These are phyloP conservation scores for Pelosia muscerda DNA, from an alignment of 2,888 invertebrate genomes.

Conservation along the genomic window DNA sequence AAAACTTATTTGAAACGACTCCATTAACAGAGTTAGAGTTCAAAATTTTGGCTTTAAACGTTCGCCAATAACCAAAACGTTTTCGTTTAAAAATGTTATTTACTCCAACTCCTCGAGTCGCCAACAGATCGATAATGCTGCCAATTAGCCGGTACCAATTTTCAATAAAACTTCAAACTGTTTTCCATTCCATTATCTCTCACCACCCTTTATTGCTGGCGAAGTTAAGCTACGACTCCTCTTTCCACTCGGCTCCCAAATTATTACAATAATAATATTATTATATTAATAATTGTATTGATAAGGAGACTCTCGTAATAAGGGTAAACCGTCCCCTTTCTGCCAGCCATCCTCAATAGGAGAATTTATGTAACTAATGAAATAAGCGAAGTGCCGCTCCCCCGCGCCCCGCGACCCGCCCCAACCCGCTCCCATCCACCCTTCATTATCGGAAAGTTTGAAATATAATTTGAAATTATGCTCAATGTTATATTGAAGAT, in stretches of 20 bases:
- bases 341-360: slow-evolving; percentile 86
- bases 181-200: slow-evolving; percentile 87
- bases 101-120: slow-evolving; percentile 67
- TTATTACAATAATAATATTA: slow-evolving; percentile 87
- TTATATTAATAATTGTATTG: slow-evolving; percentile 88
- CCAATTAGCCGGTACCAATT: slow-evolving; percentile 86
- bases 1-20: slow-evolving; percentile 55
- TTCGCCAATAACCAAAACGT: slow-evolving; percentile 54
- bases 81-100: slow-evolving; percentile 69
- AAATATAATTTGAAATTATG: slow-evolving; percentile 88
- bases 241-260: slow-evolving; percentile 81
- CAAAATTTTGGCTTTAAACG: slow-evolving; percentile 50
- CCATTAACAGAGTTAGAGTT: slow-evolving; percentile 57
- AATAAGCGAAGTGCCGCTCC: slow-evolving; percentile 84
- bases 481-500: slow-evolving; percentile 88
- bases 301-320: slow-evolving; percentile 87
- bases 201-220: slow-evolving; percentile 85
- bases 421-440: slow-evolving; percentile 78
- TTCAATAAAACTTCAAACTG: slow-evolving; percentile 87
- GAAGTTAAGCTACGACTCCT: slow-evolving; percentile 85
- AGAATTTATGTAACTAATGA: slow-evolving; percentile 88
- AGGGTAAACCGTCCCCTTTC: slow-evolving; percentile 87
- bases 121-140: slow-evolving; percentile 82
- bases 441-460: slow-evolving; percentile 88
- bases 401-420: slow-evolving; percentile 63